phyloP scores from a whole-genome alignment of 2,113 vertebrate species.

The Tichodroma muraria region DNA sequence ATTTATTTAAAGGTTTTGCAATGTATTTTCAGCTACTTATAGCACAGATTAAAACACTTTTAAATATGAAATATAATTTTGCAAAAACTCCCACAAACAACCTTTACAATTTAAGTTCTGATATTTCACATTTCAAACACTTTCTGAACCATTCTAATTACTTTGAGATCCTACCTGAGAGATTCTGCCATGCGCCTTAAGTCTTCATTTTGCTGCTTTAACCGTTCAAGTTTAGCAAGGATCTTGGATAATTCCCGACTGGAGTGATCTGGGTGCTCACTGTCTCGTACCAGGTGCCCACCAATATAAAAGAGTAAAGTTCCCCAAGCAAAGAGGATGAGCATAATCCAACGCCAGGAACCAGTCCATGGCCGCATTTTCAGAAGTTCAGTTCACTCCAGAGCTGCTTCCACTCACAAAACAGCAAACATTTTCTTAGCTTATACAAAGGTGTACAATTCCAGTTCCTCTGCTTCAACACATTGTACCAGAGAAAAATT shows the following conservation, averaged over 20 bases:
- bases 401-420: slow-evolving; percentile 66
- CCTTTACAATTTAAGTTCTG: neutral
- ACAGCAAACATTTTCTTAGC: slow-evolving; percentile 60
- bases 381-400: slow-evolving; percentile 70
- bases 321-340: slow-evolving; percentile 98
- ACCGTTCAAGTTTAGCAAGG: slow-evolving; percentile 93
- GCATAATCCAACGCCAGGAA: slow-evolving; percentile 99
- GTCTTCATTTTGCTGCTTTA: slow-evolving; percentile 99
- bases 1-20: neutral
- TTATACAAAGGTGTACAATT: neutral
- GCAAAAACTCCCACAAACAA: neutral
- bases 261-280: slow-evolving; percentile 92
- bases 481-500: slow-evolving; percentile 43
- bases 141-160: neutral
- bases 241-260: slow-evolving; percentile 97
- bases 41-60: neutral
- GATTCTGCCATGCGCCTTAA: slow-evolving; percentile 96
- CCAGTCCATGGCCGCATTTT: slow-evolving; percentile 99
- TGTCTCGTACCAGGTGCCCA: slow-evolving; percentile 94
- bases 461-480: slow-evolving; percentile 51
- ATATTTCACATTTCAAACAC: neutral
- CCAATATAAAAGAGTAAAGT: slow-evolving; percentile 98
- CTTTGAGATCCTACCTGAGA: slow-evolving; percentile 81
- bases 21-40: neutral
- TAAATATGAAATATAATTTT: neutral